A percentile compares a stretch with the other conserved stretches of the same genome.
Conservation (phyloP, 2,888 invertebrate genomes). For the Lordiphosa fenestrarum region DNA sequence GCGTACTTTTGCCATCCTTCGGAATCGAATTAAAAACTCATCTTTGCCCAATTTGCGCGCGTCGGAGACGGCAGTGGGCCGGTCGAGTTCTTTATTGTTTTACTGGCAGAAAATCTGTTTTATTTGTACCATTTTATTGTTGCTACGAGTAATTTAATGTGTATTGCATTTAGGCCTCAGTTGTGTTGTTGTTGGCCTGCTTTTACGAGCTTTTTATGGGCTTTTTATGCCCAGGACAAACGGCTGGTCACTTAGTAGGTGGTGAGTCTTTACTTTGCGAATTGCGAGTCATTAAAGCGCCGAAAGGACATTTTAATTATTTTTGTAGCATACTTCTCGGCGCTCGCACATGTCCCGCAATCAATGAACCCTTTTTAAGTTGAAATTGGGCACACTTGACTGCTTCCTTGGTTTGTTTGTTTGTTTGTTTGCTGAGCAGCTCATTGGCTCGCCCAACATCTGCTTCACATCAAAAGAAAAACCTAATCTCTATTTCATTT, state of each 20-base stretch:
- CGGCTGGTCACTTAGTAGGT: conserved; percentile 22
- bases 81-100: conserved; percentile 58
- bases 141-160: conserved; percentile 68
- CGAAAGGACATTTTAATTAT: conserved; percentile 47
- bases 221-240: conserved; percentile 58
- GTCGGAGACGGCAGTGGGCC: conserved; percentile 6
- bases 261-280: not conserved
- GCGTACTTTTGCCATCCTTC: conserved; percentile 15
- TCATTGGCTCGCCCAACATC: conserved; percentile 49
- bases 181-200: conserved; percentile 33
- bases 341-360: conserved; percentile 19
- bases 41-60: conserved; percentile 54
- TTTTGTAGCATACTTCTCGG: conserved; percentile 32
- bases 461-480: conserved; percentile 48
- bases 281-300: not conserved
- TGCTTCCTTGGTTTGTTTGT: conserved; percentile 31
- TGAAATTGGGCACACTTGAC: conserved; percentile 50
- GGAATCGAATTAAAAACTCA: conserved; percentile 70
- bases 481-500: conserved; percentile 31
- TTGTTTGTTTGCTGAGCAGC: conserved; percentile 23
- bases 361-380: conserved; percentile 30
- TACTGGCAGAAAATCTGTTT: conserved; percentile 75
- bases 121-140: conserved; percentile 64
- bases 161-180: conserved; percentile 70
- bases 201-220: conserved; percentile 69